Conservation (phyloP, 2,797 vertebrate species). For the Cryptoprocta ferox region DNA sequence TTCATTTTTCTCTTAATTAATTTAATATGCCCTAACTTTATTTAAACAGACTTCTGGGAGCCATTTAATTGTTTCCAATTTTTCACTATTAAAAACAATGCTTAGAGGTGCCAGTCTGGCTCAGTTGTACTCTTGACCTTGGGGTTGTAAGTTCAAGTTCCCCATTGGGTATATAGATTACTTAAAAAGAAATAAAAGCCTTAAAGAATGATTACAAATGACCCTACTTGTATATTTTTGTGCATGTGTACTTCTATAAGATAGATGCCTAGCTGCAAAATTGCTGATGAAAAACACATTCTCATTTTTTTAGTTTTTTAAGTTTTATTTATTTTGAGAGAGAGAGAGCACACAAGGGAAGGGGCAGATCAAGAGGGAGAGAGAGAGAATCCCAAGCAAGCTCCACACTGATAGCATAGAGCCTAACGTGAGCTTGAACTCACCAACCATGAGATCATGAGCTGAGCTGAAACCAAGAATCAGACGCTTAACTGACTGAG, state of each 20-base stretch:
- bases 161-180: background rate
- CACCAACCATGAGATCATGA: no score
- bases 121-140: background rate
- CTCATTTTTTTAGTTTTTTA: constrained; percentile 22
- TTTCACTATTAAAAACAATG: background rate
- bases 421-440: no score
- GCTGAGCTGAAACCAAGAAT: no score
- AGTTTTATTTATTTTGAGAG: no score
- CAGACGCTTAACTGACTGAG: no score
- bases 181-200: background rate
- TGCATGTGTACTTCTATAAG: background rate
- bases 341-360: no score
- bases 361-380: no score
- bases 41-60: background rate
- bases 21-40: background rate
- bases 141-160: background rate
- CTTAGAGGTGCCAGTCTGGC: background rate
- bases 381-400: no score
- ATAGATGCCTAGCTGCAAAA: background rate
- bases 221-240: background rate
- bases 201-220: background rate
- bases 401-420: no score
- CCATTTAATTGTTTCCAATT: background rate
- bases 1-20: background rate
- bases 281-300: background rate